These are phyloP conservation scores for Brachypodius melanocephalos DNA, from an alignment of 2,113 vertebrate species.

Conservation along the genomic window DNA sequence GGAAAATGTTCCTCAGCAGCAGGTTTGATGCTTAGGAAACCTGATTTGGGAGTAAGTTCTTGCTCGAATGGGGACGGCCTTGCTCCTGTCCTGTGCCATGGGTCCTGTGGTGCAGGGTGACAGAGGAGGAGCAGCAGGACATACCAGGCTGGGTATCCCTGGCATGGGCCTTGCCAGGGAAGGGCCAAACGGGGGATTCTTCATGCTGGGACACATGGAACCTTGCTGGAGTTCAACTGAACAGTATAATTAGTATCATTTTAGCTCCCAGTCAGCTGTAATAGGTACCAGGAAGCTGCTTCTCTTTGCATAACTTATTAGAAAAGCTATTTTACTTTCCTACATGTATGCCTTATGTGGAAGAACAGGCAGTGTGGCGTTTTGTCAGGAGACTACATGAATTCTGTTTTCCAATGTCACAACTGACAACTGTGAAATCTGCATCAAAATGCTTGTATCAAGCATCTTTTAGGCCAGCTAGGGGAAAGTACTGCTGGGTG, in stretches of 20 bases:
- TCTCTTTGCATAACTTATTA: not conserved
- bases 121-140: not conserved
- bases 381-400: not conserved
- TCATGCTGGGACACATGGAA: not conserved
- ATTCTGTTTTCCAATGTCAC: not conserved
- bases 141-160: not conserved
- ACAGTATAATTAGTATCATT: not conserved
- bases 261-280: not conserved
- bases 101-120: not conserved
- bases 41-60: not conserved
- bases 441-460: not conserved
- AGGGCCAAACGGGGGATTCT: fast-evolving
- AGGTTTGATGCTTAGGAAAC: not conserved
- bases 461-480: not conserved
- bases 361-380: not conserved
- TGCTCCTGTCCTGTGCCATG: fast-evolving
- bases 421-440: not conserved
- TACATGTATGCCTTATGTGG: not conserved
- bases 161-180: not conserved
- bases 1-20: not conserved
- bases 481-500: not conserved
- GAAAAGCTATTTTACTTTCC: slow-evolving; percentile 7
- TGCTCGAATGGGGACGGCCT: fast-evolving
- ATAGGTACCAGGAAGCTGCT: not conserved
- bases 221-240: not conserved